phyloP scores from a whole-genome alignment of 2,888 invertebrate species.

The Brenthis daphne region DNA sequence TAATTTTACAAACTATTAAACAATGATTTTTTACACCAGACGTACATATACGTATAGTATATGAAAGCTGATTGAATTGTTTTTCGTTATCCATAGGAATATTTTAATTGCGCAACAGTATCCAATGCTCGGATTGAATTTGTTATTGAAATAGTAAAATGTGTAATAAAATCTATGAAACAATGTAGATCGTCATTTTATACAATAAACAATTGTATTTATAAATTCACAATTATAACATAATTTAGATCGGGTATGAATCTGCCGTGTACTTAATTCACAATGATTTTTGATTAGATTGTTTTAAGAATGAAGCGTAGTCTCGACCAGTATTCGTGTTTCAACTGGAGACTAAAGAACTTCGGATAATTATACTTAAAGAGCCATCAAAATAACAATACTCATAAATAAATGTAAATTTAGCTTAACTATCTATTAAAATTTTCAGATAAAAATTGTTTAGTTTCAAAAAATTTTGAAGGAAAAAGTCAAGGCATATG shows the following conservation, averaged over 20 bases:
- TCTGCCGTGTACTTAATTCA: neutral
- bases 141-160: neutral
- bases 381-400: neutral
- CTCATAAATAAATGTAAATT: too few species aligned
- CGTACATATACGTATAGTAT: neutral
- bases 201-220: neutral
- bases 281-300: neutral
- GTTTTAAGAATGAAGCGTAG: neutral
- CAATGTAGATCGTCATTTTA: neutral
- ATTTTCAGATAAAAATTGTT: too few species aligned
- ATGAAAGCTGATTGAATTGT: slow-evolving; percentile 3
- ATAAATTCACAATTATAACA: neutral
- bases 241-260: neutral
- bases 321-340: neutral
- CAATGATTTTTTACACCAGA: neutral
- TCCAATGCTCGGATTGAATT: slow-evolving; percentile 10
- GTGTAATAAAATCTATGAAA: neutral
- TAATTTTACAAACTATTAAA: too few species aligned
- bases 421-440: too few species aligned
- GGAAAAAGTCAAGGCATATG: too few species aligned
- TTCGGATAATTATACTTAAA: slow-evolving; percentile 1
- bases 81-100: neutral
- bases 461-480: too few species aligned
- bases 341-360: slow-evolving; percentile 11
- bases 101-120: neutral